Conservation (phyloP, 64 coral and sea anemone species). For the Montipora foliosa region DNA sequence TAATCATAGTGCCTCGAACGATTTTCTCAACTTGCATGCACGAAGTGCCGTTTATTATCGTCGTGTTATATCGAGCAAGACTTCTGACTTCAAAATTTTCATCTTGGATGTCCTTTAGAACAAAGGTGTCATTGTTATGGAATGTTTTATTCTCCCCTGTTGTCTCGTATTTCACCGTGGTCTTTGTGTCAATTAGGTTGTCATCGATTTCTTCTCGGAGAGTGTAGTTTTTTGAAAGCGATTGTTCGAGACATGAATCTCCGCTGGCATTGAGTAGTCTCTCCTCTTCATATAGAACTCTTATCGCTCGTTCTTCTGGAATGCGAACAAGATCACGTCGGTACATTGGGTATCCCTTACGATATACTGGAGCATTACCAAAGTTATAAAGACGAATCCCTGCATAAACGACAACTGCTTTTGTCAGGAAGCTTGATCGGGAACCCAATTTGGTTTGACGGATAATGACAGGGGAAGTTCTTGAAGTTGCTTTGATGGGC, state of each 20-base stretch:
- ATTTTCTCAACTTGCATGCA: too few species aligned
- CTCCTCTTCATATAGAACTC: background rate
- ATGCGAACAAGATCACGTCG: background rate
- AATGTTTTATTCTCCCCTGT: background rate
- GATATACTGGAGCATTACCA: background rate
- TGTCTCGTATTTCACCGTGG: background rate
- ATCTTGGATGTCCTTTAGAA: background rate
- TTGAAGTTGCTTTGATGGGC: background rate
- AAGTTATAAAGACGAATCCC: background rate
- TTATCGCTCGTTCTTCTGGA: background rate
- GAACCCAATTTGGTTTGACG: background rate
- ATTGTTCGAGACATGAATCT: background rate
- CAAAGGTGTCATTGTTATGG: too few species aligned
- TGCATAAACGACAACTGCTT: background rate
- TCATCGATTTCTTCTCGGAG: background rate
- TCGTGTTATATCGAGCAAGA: background rate
- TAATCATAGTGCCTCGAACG: too few species aligned
- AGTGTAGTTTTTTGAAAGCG: background rate
- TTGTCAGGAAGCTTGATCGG: background rate
- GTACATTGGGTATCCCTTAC: background rate
- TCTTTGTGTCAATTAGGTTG: background rate
- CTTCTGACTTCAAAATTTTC: slow-evolving; percentile 20
- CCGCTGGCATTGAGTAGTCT: background rate
- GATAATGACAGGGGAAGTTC: slow-evolving; percentile 6
- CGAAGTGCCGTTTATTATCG: too few species aligned